Evolutionary conservation across 2,888 invertebrate genomes (phyloP).

Genomic region (Xestia rhomboidea): DNA sequence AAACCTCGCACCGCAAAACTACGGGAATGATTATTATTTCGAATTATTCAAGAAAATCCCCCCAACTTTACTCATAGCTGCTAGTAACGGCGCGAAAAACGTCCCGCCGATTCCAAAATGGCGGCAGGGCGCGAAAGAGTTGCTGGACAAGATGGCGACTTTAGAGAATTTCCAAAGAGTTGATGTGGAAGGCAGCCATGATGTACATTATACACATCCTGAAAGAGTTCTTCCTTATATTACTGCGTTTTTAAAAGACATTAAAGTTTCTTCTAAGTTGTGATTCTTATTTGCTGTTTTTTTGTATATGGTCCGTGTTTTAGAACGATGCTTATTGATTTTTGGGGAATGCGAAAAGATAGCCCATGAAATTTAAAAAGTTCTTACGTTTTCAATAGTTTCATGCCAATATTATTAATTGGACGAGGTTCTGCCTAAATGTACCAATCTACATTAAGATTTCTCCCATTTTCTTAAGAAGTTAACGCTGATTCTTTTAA

Average conservation of each 20-base stretch:
- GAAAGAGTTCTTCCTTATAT: conserved; percentile 84
- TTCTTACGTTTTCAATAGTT: not conserved
- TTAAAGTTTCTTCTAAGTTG: conserved; percentile 45
- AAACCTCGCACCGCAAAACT: conserved; percentile 74
- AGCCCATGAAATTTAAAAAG: too few relatives aligned
- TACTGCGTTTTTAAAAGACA: conserved; percentile 77
- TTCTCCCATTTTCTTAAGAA: not conserved
- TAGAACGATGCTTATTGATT: not conserved
- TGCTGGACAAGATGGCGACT: conserved; percentile 67
- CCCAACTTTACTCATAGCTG: conserved; percentile 76
- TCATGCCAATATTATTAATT: not conserved
- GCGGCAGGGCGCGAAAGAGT: conserved; percentile 55
- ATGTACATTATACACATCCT: conserved; percentile 91
- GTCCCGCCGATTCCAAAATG: conserved; percentile 37
- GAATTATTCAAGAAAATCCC: conserved; percentile 73
- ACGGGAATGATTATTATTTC: conserved; percentile 75
- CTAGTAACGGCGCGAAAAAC: conserved; percentile 60
- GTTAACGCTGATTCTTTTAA: not conserved
- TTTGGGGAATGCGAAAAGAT: not conserved
- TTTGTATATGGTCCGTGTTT: not conserved
- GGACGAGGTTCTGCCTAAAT: not conserved
- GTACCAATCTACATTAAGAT: not conserved
- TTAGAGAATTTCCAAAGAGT: conserved; percentile 64
- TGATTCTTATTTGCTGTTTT: conserved; percentile 18
- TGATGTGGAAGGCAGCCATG: conserved; percentile 90